Conservation (phyloP, 2,797 vertebrate genomes). For the Muscicapa comitata region DNA sequence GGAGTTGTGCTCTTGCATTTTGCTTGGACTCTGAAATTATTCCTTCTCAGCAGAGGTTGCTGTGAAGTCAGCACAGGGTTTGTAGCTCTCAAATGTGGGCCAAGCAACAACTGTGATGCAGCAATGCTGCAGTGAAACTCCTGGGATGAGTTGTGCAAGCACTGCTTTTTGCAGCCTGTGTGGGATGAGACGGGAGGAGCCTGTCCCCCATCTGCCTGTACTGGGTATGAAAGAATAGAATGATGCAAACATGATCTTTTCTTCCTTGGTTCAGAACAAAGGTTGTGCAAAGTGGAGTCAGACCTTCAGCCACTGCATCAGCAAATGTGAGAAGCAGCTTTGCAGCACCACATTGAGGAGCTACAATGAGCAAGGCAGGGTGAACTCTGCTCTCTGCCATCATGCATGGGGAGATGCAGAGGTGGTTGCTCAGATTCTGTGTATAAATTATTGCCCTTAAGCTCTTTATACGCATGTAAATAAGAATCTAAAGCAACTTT, state of each 20-base stretch:
- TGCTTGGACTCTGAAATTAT: background rate
- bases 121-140: background rate
- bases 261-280: background rate
- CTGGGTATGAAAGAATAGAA: background rate
- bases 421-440: background rate
- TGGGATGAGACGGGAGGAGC: background rate
- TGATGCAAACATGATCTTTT: background rate
- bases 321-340: background rate
- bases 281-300: background rate
- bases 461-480: background rate
- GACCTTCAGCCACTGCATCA: background rate
- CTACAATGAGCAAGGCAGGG: background rate
- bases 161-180: background rate
- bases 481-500: background rate
- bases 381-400: background rate
- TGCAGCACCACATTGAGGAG: background rate
- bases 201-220: background rate
- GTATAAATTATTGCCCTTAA: background rate
- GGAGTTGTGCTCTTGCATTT: background rate
- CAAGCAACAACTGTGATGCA: background rate
- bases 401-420: rapidly evolving
- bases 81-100: background rate
- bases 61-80: background rate
- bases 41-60: background rate
- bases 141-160: background rate